These are phyloP conservation scores for Macropus fuliginosus DNA, from an alignment of 2,797 vertebrate genomes.

Conservation along the genomic window DNA sequence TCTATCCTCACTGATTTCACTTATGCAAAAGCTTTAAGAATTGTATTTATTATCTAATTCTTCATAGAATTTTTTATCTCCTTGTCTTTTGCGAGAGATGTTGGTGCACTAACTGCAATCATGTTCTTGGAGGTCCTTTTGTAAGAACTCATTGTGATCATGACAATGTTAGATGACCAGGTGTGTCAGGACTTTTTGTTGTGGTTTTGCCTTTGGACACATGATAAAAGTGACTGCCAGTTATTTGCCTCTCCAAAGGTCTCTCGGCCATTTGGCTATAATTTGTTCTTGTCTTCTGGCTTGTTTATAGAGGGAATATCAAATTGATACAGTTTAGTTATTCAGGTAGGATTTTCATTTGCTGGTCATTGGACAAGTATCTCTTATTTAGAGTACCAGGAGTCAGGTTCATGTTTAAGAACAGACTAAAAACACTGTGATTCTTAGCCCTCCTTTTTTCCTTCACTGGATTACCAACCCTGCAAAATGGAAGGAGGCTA, in stretches of 20 bases:
- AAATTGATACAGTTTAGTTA: not conserved
- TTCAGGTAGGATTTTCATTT: not conserved
- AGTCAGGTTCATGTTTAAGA: not conserved
- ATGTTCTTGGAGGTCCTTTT: not conserved
- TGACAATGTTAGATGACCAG: not conserved
- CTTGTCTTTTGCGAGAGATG: not conserved
- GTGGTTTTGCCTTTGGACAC: not conserved
- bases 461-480: not conserved
- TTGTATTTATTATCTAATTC: not conserved
- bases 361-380: not conserved
- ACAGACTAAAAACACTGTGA: not conserved
- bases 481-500: not conserved
- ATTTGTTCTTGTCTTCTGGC: not conserved
- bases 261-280: not conserved
- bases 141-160: not conserved
- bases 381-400: not conserved
- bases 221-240: not conserved
- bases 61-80: not conserved
- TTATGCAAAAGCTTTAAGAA: not conserved
- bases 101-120: not conserved
- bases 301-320: not conserved
- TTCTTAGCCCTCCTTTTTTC: not conserved
- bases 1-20: not conserved
- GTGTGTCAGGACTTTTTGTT: not conserved
- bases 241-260: not conserved